Evolutionary conservation across 2,888 invertebrate species (phyloP), one percentile per base, ranked within the genome.

Genomic region (Agonopterix arenella): DNA sequence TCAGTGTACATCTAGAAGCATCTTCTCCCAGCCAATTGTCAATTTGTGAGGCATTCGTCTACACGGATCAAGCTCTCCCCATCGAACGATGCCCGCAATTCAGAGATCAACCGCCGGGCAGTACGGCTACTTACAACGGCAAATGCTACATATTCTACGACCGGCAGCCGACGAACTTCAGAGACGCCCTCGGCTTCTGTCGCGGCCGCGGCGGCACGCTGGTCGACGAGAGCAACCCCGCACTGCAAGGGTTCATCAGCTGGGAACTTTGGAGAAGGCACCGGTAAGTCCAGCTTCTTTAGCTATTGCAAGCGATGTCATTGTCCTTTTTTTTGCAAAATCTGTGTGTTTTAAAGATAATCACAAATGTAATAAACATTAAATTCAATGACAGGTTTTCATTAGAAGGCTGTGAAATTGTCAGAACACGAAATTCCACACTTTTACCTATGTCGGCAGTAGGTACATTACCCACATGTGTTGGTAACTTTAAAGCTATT

Each of bases 141-240:
- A 97, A 97, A 84, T 97, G 97, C 73, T 97, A 97, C 80, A 96
- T 97, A 54, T 97, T 97, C 90, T 97, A 97, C 83, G 96, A 96
- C 72, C 90, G 95, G 9, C 96, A 97, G 70, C 96, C 96, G 0
- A 78, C 94, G 56, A 92, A 91, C 61, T 96, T 97, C 81, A 90
- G 93, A 45, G 96, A 96, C 47, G 94, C 97, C 0, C 80, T 96
- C 8, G 89, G 92, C 0, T 96, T 95, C 80, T 97, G 97, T 70
- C 92, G 94, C 41, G 90, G 92, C 0, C 90, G 97, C 10, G 96
- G 96, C 3, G 96, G 97, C 0, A 94, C 96, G 0, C 82, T 97
- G 37, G 95, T 97, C 4, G 96, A 97, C 68, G 97, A 97, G 80
- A 97, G 96, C 72, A 97, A 97, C 82, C 97, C 97, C 0, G 97